Evolutionary conservation across 2,888 invertebrate species (phyloP).

Genomic region (Caenorhabditis afra): DNA sequence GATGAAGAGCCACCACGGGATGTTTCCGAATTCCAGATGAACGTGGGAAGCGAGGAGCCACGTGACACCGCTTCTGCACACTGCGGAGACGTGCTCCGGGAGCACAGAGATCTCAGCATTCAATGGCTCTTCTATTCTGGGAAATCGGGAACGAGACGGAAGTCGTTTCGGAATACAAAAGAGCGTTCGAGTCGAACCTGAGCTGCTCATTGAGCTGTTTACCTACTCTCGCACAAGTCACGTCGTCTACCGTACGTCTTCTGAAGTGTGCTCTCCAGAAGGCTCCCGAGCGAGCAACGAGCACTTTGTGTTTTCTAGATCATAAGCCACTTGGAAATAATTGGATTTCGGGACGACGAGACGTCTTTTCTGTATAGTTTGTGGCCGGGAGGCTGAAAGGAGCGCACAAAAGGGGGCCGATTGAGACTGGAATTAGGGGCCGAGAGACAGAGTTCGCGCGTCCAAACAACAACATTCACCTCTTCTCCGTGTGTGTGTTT

Average conservation of each 20-base stretch:
- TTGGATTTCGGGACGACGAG: constrained; percentile 16
- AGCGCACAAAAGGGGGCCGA: background rate
- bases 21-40: constrained; percentile 25
- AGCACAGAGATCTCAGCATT: too few species aligned
- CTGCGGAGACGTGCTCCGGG: too few species aligned
- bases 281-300: constrained; percentile 3
- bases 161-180: too few species aligned
- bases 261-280: background rate
- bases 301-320: constrained; percentile 26
- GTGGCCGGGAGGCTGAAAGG: background rate
- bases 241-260: too few species aligned
- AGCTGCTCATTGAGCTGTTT: too few species aligned
- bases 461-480: constrained; percentile 39
- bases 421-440: constrained; percentile 19
- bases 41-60: constrained; percentile 21
- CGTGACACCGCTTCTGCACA: background rate
- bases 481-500: background rate
- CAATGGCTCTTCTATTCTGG: constrained; percentile 7
- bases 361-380: constrained; percentile 10
- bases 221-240: too few species aligned
- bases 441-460: constrained; percentile 5
- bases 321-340: constrained; percentile 39
- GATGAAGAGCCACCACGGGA: background rate
- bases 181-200: too few species aligned
- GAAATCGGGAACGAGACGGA: background rate